These are phyloP conservation scores for Physella acuta DNA, from an alignment of 1,140 invertebrate genomes.

Conservation along the genomic window DNA sequence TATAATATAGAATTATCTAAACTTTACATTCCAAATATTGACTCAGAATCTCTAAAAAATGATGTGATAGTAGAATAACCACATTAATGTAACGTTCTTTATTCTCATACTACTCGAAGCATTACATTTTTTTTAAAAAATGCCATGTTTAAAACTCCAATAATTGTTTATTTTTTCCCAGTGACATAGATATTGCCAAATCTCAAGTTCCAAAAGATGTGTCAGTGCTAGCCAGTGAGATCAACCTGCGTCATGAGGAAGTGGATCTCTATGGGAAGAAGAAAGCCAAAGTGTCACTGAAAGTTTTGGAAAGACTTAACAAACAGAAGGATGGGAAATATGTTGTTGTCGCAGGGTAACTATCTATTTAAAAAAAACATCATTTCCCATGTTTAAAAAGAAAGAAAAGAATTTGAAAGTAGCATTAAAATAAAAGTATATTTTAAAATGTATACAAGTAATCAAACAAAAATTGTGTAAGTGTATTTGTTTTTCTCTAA, in stretches of 20 bases:
- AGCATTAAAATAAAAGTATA: too few species aligned
- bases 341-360: constrained; percentile 91
- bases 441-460: too few species aligned
- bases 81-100: neutral
- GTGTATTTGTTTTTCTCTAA: too few species aligned
- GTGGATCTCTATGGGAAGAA: constrained; percentile 88
- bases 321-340: constrained; percentile 81
- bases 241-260: constrained; percentile 74
- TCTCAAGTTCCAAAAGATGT: constrained; percentile 87
- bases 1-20: too few species aligned
- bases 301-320: constrained; percentile 75
- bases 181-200: constrained; percentile 88
- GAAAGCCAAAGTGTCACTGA: constrained; percentile 92
- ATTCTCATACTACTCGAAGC: neutral
- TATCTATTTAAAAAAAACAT: too few species aligned
- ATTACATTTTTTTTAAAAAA: neutral
- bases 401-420: too few species aligned
- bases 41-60: too few species aligned
- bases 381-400: too few species aligned
- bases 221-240: constrained; percentile 45
- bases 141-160: neutral
- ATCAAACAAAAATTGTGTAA: too few species aligned
- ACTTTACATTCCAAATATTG: too few species aligned
- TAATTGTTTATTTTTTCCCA: constrained; percentile 36
- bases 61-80: neutral